Base-by-base conservation (phyloP, 1,140 invertebrate genomes). In the Lepidurus arcticus region DNA sequence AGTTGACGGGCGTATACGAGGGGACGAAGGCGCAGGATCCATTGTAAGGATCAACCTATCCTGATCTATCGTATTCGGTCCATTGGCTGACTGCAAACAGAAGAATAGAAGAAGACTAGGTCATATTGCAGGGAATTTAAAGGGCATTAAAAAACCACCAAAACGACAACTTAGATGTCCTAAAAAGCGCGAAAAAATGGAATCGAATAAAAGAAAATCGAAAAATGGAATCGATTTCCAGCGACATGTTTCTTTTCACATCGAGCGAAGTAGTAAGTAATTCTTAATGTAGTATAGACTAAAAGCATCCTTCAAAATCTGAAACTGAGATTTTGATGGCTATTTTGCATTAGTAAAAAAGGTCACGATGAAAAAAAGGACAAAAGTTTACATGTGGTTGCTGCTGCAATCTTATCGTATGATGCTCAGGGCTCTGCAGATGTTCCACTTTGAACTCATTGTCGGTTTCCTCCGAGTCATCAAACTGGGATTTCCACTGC, bases 401-500 rank as follows among this genome's bases (percentile, higher is more conserved):
- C 44, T 78, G 73, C 73, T 78, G 78, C 78, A 65, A 65, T 7
- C 53, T 43, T 13, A 45, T 26, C 2, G n/a, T 80, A 81, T 88
- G 88, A 82, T 92, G 90, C 81, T 92, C 91, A 0, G 91, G 91
- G 83, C 90, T 91, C 79, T 90, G 89, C 42, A 90, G 83, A 81
- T 90, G 89, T 79, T 95, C 94, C 76, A 91, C 92, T 84, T 94
- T 94, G 92, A 93, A 94, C 84, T 96, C 94, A 84, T 96, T 94
- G 84, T 97, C 94, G 0, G 93, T 94, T 47, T 83, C 81, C 81
- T 96, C 94, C 0, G 94, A 95, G 83, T 97, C 94, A 83, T 96
- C 94, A 83, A 97, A 96, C 83, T 96, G 94, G 3, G 93, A 95
- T 83, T 96, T 96, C 95, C 95, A 97, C 82, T 95, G 91, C 1